Conservation (phyloP, 2,888 invertebrate genomes). For the Synergus umbraculus region DNA sequence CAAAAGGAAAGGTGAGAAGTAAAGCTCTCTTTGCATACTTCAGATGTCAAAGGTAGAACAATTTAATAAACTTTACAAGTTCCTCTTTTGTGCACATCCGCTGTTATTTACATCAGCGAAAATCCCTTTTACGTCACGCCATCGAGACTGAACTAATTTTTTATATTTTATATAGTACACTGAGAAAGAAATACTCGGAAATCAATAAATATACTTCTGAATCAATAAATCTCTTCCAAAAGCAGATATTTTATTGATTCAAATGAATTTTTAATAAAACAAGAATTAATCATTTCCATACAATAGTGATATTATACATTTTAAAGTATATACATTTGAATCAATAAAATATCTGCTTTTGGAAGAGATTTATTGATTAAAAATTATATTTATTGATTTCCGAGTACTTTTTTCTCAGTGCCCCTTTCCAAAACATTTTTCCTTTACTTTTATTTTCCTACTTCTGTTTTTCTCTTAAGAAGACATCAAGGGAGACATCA, state of each 20-base stretch:
- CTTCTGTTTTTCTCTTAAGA: neutral
- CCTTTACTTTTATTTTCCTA: neutral
- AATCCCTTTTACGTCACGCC: neutral
- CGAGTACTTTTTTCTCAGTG: too few relatives aligned
- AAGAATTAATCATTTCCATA: too few relatives aligned
- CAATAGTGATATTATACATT: too few relatives aligned
- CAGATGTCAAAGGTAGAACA: constrained; percentile 11
- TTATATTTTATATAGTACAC: neutral
- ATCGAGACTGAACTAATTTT: constrained; percentile 8
- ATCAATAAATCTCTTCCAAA: too few relatives aligned
- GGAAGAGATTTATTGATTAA: too few relatives aligned
- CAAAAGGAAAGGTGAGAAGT: constrained; percentile 3
- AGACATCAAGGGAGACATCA: neutral
- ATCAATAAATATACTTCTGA: too few relatives aligned
- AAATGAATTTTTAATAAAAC: too few relatives aligned
- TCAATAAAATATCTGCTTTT: too few relatives aligned
- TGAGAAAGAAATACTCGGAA: too few relatives aligned
- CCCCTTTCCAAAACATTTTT: neutral
- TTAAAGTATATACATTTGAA: too few relatives aligned
- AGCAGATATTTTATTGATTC: too few relatives aligned
- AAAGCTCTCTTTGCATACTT: neutral
- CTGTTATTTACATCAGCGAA: constrained; percentile 21
- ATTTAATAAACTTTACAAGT: constrained; percentile 29
- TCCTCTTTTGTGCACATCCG: constrained; percentile 1
- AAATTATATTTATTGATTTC: too few relatives aligned